Conservation (phyloP, 2,113 vertebrate genomes). For the Myrmecophaga tridactyla region DNA sequence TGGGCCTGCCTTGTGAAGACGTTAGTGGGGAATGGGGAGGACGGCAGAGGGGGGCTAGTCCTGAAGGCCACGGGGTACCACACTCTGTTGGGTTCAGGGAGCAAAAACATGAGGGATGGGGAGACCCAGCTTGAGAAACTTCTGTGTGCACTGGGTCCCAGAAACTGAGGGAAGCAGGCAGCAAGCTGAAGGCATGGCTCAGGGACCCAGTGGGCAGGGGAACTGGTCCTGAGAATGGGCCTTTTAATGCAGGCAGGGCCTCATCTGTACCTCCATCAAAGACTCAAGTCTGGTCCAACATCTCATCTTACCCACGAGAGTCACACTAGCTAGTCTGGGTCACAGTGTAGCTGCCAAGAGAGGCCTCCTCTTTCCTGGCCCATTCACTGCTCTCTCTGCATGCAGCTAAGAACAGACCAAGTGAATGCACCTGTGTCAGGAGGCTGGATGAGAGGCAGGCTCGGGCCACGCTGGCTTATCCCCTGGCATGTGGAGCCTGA, state of each 20-base stretch:
- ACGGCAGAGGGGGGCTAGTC: background rate
- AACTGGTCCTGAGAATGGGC: accelerated
- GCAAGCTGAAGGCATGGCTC: background rate
- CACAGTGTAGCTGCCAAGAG: background rate
- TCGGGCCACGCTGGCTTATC: background rate
- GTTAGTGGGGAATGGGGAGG: too few relatives aligned
- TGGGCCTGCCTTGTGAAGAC: background rate
- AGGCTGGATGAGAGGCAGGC: background rate
- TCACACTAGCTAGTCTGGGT: background rate
- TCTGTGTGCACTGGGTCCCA: accelerated
- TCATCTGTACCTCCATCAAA: background rate
- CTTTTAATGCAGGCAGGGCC: background rate
- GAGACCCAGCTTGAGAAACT: background rate
- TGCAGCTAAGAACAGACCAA: background rate
- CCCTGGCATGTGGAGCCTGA: background rate
- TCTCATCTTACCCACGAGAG: accelerated
- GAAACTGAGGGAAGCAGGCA: background rate
- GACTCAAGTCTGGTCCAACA: background rate
- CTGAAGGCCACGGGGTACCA: background rate
- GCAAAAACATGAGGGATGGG: background rate
- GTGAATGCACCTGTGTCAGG: accelerated
- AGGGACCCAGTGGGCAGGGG: background rate
- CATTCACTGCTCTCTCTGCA: background rate
- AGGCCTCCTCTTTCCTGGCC: background rate
- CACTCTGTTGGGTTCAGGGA: background rate